phyloP scores from a whole-genome alignment of 2,888 invertebrate genomes.

The Drosophila greeni region DNA sequence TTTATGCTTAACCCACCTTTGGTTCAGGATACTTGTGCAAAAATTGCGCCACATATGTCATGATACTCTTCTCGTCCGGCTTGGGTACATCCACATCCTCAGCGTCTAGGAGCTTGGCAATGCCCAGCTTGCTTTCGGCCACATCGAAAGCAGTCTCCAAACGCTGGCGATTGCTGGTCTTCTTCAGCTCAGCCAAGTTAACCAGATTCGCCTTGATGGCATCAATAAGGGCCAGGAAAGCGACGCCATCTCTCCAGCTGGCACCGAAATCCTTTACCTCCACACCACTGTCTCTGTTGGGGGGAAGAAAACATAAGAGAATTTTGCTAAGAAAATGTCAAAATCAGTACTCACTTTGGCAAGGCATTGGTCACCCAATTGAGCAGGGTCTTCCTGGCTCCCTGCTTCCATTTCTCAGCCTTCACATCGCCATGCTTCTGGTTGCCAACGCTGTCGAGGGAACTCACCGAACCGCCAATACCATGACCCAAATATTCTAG shows the following conservation, averaged over 20 bases:
- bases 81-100: slow-evolving; percentile 97
- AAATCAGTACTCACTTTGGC: slow-evolving; percentile 83
- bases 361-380: slow-evolving; percentile 97
- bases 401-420: slow-evolving; percentile 89
- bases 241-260: slow-evolving; percentile 97
- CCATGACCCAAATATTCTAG: slow-evolving; percentile 90
- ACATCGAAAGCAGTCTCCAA: slow-evolving; percentile 95
- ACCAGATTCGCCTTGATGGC: slow-evolving; percentile 95
- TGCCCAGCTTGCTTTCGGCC: slow-evolving; percentile 94
- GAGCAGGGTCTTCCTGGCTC: slow-evolving; percentile 93
- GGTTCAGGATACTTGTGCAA: slow-evolving; percentile 96
- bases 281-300: slow-evolving; percentile 87
- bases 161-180: slow-evolving; percentile 88
- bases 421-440: slow-evolving; percentile 80
- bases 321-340: accelerated
- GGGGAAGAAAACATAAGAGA: not conserved
- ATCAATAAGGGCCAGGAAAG: slow-evolving; percentile 96
- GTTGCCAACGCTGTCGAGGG: slow-evolving; percentile 87
- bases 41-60: slow-evolving; percentile 99
- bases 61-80: slow-evolving; percentile 97
- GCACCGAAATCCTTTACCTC: slow-evolving; percentile 95
- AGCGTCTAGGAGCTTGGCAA: slow-evolving; percentile 93
- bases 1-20: slow-evolving; percentile 80
- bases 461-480: slow-evolving; percentile 88
- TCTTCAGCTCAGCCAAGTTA: slow-evolving; percentile 89